A percentile compares a stretch with the other conserved stretches of the same genome.
Conservation (phyloP, 2,888 invertebrate species). For the Cataglyphis albicans region DNA sequence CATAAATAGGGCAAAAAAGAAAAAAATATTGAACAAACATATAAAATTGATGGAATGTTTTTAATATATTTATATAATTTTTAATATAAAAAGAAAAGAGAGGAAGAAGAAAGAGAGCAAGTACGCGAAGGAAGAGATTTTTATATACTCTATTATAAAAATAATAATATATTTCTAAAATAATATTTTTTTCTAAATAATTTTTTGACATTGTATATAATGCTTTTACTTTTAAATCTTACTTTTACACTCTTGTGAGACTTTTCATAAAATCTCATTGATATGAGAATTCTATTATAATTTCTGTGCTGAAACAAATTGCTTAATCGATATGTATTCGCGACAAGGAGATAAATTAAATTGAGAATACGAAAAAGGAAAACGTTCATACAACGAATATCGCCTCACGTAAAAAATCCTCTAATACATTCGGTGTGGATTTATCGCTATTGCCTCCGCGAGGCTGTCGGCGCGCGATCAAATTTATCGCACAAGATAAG, state of each 20-base stretch:
- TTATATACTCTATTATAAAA: too few relatives aligned
- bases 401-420: background rate
- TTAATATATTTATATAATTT: too few relatives aligned
- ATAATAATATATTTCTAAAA: background rate
- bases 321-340: background rate
- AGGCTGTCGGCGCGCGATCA: slow-evolving; percentile 19
- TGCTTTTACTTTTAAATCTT: background rate
- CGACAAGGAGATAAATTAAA: slow-evolving; percentile 8
- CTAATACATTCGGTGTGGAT: slow-evolving; percentile 18
- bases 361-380: background rate
- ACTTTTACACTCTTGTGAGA: background rate
- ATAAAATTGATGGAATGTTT: too few relatives aligned
- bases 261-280: background rate
- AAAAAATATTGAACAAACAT: background rate
- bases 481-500: slow-evolving; percentile 40
- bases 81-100: too few relatives aligned
- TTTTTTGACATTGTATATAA: background rate
- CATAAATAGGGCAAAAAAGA: background rate
- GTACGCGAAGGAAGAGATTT: too few relatives aligned
- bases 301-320: too few relatives aligned
- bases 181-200: background rate
- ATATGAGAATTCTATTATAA: background rate
- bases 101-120: too few relatives aligned
- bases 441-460: slow-evolving; percentile 20
- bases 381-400: background rate